These are phyloP conservation scores for Zapornia atra DNA, from an alignment of 2,113 vertebrate genomes.

Conservation along the genomic window DNA sequence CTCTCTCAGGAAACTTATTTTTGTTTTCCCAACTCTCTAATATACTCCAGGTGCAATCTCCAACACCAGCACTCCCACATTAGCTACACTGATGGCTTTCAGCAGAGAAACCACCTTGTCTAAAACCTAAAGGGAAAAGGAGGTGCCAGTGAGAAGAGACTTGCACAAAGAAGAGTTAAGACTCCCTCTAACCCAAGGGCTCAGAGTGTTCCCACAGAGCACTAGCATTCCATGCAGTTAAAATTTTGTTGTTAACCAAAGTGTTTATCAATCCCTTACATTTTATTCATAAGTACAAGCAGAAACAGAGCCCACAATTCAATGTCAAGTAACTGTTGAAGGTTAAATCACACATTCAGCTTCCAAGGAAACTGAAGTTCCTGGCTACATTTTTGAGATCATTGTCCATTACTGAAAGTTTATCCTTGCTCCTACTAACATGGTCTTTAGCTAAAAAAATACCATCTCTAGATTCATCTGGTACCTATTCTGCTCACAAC, in stretches of 20 bases:
- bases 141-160: neutral
- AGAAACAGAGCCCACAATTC: neutral
- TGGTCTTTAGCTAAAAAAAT: neutral
- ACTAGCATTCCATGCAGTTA: neutral
- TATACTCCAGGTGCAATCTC: neutral
- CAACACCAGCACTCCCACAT: neutral
- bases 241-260: neutral
- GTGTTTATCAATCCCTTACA: neutral
- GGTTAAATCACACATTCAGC: neutral
- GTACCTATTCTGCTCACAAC: neutral
- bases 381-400: neutral
- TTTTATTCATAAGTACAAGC: neutral
- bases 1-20: neutral
- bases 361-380: neutral
- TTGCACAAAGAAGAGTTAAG: accelerated
- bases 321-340: neutral
- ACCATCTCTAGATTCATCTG: neutral
- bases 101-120: neutral
- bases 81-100: neutral
- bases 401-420: neutral
- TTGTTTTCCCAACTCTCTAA: neutral
- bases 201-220: neutral
- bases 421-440: neutral
- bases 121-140: neutral
- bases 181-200: accelerated